These are phyloP conservation scores for Lepeophtheirus salmonis DNA, from an alignment of 1,140 invertebrate species.

Conservation along the genomic window DNA sequence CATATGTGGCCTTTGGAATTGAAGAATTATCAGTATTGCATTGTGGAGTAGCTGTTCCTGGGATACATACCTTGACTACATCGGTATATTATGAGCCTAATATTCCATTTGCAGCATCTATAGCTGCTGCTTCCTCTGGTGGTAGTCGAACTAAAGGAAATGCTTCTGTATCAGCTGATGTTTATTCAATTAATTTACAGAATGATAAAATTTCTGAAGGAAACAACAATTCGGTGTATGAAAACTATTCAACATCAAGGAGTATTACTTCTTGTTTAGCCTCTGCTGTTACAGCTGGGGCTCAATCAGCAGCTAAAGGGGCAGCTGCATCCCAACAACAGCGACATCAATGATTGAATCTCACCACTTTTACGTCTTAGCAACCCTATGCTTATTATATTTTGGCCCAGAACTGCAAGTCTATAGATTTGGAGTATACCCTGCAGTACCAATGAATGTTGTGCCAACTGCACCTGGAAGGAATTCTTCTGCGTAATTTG, in stretches of 20 bases:
- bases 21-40: conserved; percentile 14
- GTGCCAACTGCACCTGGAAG: conserved; percentile 3
- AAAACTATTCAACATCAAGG: conserved; percentile 5
- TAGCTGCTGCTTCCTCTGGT: neutral
- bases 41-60: neutral
- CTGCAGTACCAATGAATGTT: neutral
- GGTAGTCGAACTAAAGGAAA: neutral
- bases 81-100: conserved; percentile 3
- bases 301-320: neutral
- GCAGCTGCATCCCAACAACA: conserved; percentile 12
- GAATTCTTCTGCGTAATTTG: conserved; percentile 11
- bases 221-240: neutral
- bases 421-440: conserved; percentile 3
- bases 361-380: neutral
- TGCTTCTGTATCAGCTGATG: neutral
- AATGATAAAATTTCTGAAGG: neutral
- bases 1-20: neutral
- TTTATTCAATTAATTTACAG: neutral
- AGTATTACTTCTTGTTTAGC: neutral
- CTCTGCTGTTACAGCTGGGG: neutral
- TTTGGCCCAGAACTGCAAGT: conserved; percentile 14
- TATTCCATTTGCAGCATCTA: neutral
- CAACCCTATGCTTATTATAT: conserved; percentile 14
- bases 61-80: conserved; percentile 6
- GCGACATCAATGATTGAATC: neutral